phyloP scores from a whole-genome alignment of 2,888 invertebrate genomes.

The Bugulina stolonifera region DNA sequence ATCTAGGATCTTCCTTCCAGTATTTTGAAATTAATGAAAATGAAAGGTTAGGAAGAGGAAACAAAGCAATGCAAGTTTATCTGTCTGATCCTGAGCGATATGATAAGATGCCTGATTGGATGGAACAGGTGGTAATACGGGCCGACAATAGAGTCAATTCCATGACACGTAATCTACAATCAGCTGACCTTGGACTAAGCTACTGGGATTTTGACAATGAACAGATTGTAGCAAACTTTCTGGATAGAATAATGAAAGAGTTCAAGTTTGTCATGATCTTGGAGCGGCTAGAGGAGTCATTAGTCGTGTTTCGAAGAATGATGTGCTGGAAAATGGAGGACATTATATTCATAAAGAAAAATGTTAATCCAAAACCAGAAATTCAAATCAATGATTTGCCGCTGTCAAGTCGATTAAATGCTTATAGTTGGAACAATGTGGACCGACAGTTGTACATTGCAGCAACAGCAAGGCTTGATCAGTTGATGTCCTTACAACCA shows the following conservation, averaged over 20 bases:
- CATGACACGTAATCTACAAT: constrained; percentile 19
- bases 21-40: constrained; percentile 20
- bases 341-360: constrained; percentile 18
- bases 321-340: constrained; percentile 24
- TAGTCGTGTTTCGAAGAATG: background rate
- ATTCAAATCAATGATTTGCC: background rate
- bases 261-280: background rate
- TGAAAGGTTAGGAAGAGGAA: constrained; percentile 1
- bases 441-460: background rate
- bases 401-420: background rate
- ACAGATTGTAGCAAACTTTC: background rate
- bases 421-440: constrained; percentile 22
- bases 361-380: background rate
- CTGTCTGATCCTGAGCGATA: background rate
- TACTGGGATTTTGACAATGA: constrained; percentile 8
- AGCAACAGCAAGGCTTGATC: background rate
- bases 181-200: constrained; percentile 16
- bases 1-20: constrained; percentile 3
- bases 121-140: background rate
- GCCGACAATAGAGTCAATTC: background rate
- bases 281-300: constrained; percentile 7
- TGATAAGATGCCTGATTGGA: constrained; percentile 1
- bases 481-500: background rate
- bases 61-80: background rate
- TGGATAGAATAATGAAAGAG: background rate